These are phyloP conservation scores for Oncorhynchus gorbuscha DNA, from an alignment of 2,113 vertebrate genomes.

Conservation along the genomic window DNA sequence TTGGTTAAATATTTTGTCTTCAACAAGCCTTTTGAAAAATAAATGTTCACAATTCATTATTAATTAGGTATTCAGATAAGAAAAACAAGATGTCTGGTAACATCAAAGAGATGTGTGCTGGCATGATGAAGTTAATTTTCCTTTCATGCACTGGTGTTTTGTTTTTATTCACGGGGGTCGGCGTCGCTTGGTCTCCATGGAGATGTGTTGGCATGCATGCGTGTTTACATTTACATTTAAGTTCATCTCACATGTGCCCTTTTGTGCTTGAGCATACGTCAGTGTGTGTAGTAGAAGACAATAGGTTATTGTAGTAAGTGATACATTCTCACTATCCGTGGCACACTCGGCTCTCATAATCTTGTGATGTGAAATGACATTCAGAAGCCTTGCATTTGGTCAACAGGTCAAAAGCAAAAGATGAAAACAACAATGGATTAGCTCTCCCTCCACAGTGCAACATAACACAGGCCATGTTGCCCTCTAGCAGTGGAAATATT, in stretches of 20 bases:
- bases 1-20: slow-evolving; percentile 61
- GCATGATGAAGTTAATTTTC: slow-evolving; percentile 59
- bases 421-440: neutral
- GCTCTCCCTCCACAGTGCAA: neutral
- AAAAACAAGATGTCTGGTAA: slow-evolving; percentile 37
- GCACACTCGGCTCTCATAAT: slow-evolving; percentile 15
- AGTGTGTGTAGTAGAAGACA: slow-evolving; percentile 18
- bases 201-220: slow-evolving; percentile 69
- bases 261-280: slow-evolving; percentile 73
- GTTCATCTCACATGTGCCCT: slow-evolving; percentile 59
- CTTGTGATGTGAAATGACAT: slow-evolving; percentile 49
- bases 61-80: slow-evolving; percentile 48
- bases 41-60: slow-evolving; percentile 40
- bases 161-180: slow-evolving; percentile 69
- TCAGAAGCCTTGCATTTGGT: slow-evolving; percentile 59
- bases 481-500: neutral
- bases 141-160: slow-evolving; percentile 73
- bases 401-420: slow-evolving; percentile 4
- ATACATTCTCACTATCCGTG: slow-evolving; percentile 3
- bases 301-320: slow-evolving; percentile 5
- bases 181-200: slow-evolving; percentile 55
- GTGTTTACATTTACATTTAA: no score
- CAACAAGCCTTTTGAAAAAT: slow-evolving; percentile 63
- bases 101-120: slow-evolving; percentile 71
- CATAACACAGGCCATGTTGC: neutral